Evolutionary conservation across 2,888 invertebrate species (phyloP).

Genomic region (Cerceris ruficornis): DNA sequence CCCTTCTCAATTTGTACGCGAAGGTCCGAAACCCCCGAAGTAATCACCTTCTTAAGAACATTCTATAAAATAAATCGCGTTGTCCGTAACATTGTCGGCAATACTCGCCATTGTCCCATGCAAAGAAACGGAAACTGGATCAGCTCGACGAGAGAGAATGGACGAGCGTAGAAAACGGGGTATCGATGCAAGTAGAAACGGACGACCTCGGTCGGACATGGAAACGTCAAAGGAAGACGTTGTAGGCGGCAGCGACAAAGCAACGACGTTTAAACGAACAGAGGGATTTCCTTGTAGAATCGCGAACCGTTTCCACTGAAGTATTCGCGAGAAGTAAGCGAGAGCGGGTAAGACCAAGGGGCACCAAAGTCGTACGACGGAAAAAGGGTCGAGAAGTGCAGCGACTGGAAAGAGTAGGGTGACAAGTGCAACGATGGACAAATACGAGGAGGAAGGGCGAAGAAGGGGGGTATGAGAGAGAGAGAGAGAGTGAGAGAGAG

Average conservation of each 20-base stretch:
- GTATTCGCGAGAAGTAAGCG: constrained; percentile 44
- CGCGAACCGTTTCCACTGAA: constrained; percentile 36
- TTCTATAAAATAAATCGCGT: no score
- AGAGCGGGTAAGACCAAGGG: constrained; percentile 16
- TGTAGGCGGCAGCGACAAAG: constrained; percentile 26
- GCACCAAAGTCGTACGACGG: constrained; percentile 36
- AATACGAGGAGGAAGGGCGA: not conserved
- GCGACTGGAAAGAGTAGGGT: constrained; percentile 30
- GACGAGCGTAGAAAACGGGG: not conserved
- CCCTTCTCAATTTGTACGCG: no score
- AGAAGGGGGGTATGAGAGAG: not conserved
- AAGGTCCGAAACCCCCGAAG: no score
- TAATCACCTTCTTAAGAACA: no score
- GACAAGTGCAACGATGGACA: constrained; percentile 40
- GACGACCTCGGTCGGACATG: constrained; percentile 11
- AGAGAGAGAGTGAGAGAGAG: constrained; percentile 21
- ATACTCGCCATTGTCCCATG: not conserved
- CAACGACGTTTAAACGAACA: constrained; percentile 15
- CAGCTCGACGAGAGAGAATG: not conserved
- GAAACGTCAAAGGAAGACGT: constrained; percentile 33
- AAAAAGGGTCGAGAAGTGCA: constrained; percentile 30
- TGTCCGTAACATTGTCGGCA: not conserved
- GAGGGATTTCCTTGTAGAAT: constrained; percentile 29
- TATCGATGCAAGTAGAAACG: constrained; percentile 10
- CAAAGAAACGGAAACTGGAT: constrained; percentile 2